Conservation (phyloP, 2,113 vertebrate genomes). For the Psittacula cyanocephala region DNA sequence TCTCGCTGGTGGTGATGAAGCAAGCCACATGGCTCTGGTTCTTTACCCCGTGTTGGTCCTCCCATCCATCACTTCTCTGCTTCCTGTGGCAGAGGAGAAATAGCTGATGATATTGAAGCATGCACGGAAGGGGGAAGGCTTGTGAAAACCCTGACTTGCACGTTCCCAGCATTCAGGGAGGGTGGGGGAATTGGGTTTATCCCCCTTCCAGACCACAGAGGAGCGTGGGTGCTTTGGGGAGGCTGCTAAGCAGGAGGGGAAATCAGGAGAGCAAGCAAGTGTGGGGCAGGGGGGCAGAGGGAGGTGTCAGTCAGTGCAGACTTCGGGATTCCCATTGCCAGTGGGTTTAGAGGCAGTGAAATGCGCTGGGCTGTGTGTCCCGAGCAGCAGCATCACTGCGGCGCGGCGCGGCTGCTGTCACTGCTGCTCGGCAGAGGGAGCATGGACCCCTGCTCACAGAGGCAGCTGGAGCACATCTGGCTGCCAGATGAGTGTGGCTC, state of each 20-base stretch:
- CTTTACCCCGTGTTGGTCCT: accelerated
- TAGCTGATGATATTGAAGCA: background rate
- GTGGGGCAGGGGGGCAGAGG: background rate
- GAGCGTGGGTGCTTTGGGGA: background rate
- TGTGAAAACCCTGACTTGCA: conserved; percentile 2
- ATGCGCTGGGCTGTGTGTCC: background rate
- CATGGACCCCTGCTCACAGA: background rate
- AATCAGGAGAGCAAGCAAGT: accelerated
- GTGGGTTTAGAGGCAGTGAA: background rate
- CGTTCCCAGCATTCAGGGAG: background rate
- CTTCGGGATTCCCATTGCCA: background rate
- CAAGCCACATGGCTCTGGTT: background rate
- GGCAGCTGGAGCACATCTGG: conserved; percentile 47
- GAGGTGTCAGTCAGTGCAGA: background rate
- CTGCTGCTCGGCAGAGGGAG: background rate
- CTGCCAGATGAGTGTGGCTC: conserved; percentile 7
- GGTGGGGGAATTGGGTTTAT: background rate
- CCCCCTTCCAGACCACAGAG: background rate
- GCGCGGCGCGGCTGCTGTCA: accelerated
- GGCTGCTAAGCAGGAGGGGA: background rate
- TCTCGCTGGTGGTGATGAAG: background rate
- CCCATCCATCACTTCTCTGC: conserved; percentile 33
- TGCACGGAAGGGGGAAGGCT: background rate
- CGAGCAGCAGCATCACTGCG: background rate
- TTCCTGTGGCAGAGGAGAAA: background rate